Conservation (phyloP, 1,140 invertebrate species). For the Drosophila navojoa region DNA sequence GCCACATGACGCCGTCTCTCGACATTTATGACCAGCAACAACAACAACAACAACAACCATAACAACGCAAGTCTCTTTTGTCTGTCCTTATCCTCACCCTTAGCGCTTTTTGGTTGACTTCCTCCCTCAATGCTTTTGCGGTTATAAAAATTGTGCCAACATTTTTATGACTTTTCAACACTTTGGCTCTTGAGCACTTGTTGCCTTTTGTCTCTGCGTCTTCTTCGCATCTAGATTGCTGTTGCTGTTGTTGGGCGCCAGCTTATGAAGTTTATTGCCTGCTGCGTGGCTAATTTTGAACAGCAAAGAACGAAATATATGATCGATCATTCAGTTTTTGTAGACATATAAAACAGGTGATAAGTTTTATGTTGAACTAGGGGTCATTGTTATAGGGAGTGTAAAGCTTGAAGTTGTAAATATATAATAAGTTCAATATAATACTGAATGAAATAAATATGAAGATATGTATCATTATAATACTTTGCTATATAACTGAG, state of each 20-base stretch:
- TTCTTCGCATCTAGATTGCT: background rate
- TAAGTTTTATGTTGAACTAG: conserved; percentile 13
- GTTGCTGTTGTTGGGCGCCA: conserved; percentile 34
- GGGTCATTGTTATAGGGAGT: background rate
- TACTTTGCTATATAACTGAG: too few species aligned
- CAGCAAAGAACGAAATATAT: conserved; percentile 9
- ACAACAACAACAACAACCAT: conserved; percentile 19
- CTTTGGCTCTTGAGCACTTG: conserved; percentile 44
- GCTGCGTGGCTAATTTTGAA: conserved; percentile 47
- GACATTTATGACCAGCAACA: conserved; percentile 18
- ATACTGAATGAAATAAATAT: too few species aligned
- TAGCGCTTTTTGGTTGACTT: background rate
- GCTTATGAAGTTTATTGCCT: conserved; percentile 49
- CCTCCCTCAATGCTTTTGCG: conserved; percentile 41
- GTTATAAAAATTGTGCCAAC: conserved; percentile 79
- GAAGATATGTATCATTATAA: too few species aligned
- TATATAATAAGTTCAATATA: too few species aligned
- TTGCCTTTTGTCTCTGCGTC: conserved; percentile 10
- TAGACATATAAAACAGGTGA: conserved; percentile 26
- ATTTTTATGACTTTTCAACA: conserved; percentile 82
- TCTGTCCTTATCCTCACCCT: background rate
- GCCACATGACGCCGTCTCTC: conserved; percentile 71
- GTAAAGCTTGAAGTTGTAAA: too few species aligned
- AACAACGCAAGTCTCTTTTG: conserved; percentile 3
- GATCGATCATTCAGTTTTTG: conserved; percentile 34